These are phyloP conservation scores for Choreutis nemorana DNA, from an alignment of 2,888 invertebrate genomes.

Conservation along the genomic window DNA sequence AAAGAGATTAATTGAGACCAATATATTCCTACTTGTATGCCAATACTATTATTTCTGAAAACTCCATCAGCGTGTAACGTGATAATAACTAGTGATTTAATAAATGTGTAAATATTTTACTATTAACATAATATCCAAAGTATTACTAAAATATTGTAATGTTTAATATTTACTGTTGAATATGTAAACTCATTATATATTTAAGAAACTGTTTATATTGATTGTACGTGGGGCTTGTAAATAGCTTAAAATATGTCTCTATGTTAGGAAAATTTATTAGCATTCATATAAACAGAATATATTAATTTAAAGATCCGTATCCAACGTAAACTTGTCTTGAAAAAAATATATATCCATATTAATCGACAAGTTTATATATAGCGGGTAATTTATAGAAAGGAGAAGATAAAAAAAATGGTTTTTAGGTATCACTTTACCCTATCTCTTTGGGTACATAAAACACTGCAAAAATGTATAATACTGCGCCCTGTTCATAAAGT, in stretches of 20 bases:
- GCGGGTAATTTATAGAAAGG: no score
- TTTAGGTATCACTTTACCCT: no score
- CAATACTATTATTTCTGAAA: no score
- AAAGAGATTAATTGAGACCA: constrained; percentile 14
- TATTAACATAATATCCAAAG: constrained; percentile 1
- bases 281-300: constrained; percentile 3
- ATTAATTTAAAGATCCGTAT: neutral
- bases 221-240: constrained; percentile 35
- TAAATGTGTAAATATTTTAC: constrained; percentile 45
- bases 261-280: constrained; percentile 5
- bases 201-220: constrained; percentile 28
- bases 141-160: constrained; percentile 22
- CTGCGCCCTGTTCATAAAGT: no score
- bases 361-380: constrained; percentile 5
- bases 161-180: constrained; percentile 23
- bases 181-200: constrained; percentile 15
- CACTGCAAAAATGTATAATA: no score
- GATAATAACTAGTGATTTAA: constrained; percentile 63
- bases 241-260: constrained; percentile 30
- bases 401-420: no score
- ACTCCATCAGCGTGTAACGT: constrained; percentile 52
- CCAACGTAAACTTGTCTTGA: constrained; percentile 3
- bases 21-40: constrained; percentile 12
- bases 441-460: no score
- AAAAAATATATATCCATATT: constrained; percentile 6